Conservation (phyloP, 1,140 invertebrate species). For the Thaumetopoea pityocampa region DNA sequence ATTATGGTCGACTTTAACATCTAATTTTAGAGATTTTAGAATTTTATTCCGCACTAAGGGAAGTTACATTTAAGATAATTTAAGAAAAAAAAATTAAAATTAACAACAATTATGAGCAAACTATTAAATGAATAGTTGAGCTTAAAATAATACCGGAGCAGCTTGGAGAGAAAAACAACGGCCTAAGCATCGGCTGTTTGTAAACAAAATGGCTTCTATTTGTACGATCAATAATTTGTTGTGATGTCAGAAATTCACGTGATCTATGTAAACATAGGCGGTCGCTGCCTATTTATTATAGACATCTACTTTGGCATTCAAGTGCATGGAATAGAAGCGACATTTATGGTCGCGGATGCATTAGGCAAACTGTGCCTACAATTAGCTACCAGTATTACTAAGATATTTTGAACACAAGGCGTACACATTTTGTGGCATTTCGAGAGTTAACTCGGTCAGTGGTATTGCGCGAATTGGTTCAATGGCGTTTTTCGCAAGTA, state of each 20-base stretch:
- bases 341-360: too few species aligned
- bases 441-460: too few species aligned
- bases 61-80: constrained; percentile 36
- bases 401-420: too few species aligned
- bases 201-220: constrained; percentile 65
- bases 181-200: constrained; percentile 35
- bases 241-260: constrained; percentile 64
- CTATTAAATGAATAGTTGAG: constrained; percentile 69
- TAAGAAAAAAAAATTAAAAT: constrained; percentile 58
- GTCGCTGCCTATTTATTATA: constrained; percentile 55
- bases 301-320: constrained; percentile 71
- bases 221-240: constrained; percentile 67
- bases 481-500: too few species aligned
- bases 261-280: constrained; percentile 42
- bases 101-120: constrained; percentile 72
- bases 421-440: too few species aligned
- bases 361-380: too few species aligned
- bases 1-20: constrained; percentile 44
- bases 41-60: constrained; percentile 42
- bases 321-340: constrained; percentile 50
- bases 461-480: too few species aligned
- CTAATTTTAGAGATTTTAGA: constrained; percentile 51
- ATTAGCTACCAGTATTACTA: too few species aligned
- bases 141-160: constrained; percentile 69
- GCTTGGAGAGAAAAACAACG: constrained; percentile 55